Evolutionary conservation across 2,797 vertebrate species (phyloP).

Genomic region (Jordanella pulchra): DNA sequence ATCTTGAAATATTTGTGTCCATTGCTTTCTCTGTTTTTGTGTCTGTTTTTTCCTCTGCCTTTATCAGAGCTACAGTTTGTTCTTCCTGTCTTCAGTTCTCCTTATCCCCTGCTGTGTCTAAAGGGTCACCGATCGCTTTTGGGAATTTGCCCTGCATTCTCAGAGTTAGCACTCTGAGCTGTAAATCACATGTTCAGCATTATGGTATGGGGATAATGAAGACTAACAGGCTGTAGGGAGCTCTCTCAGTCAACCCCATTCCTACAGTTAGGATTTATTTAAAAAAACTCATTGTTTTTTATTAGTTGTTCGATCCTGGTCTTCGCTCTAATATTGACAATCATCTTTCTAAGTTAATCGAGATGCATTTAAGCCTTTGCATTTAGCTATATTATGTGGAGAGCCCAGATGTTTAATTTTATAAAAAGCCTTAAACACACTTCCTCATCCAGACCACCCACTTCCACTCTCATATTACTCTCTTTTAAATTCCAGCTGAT

Average conservation of each 20-base stretch:
- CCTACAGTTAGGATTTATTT: conserved; percentile 43
- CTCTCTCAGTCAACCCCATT: conserved; percentile 63
- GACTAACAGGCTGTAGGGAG: conserved; percentile 61
- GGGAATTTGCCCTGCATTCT: conserved; percentile 76
- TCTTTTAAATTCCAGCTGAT: conserved; percentile 40
- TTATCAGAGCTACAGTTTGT: conserved; percentile 6
- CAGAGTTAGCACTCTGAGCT: conserved; percentile 56
- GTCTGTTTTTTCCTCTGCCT: conserved; percentile 19
- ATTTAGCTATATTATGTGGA: conserved; percentile 55
- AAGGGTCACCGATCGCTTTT: conserved; percentile 63
- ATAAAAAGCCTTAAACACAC: conserved; percentile 43
- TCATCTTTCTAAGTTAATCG: neutral
- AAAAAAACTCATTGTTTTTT: conserved; percentile 7
- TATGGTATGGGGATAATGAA: conserved; percentile 70
- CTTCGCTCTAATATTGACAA: neutral
- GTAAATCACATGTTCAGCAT: conserved; percentile 75
- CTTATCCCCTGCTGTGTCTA: conserved; percentile 55
- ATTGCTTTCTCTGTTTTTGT: conserved; percentile 10
- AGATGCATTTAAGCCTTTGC: neutral
- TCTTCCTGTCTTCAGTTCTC: conserved; percentile 34
- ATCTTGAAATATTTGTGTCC: neutral
- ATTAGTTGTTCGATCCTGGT: neutral
- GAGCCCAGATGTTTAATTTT: conserved; percentile 61
- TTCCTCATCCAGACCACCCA: conserved; percentile 66
- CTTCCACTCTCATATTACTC: conserved; percentile 43